Evolutionary conservation across 2,113 vertebrate species (phyloP).

Genomic region (Osmerus eperlanus): DNA sequence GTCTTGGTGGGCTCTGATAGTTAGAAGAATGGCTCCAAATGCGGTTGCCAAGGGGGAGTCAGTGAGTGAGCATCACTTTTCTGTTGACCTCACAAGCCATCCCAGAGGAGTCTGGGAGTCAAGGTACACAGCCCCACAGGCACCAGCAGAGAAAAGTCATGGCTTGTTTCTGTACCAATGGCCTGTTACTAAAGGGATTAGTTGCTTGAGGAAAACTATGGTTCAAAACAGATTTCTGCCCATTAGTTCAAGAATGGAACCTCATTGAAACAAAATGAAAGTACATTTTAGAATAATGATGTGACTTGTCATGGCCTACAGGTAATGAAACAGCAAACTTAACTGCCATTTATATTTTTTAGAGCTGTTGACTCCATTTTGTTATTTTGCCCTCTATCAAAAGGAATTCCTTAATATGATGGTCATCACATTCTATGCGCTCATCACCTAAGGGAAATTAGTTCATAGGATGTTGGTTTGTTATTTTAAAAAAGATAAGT

Average conservation of each 20-base stretch:
- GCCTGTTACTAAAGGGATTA: slow-evolving; percentile 24
- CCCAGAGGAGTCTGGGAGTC: slow-evolving; percentile 51
- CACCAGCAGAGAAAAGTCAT: slow-evolving; percentile 1
- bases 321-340: background rate
- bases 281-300: background rate
- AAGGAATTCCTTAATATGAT: background rate
- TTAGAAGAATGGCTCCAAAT: slow-evolving; percentile 21
- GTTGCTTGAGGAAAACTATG: too few relatives aligned
- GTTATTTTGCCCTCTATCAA: background rate
- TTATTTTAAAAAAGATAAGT: background rate
- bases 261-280: background rate
- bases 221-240: too few relatives aligned
- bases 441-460: background rate
- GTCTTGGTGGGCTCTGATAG: background rate
- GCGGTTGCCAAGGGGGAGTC: slow-evolving; percentile 49
- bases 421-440: background rate
- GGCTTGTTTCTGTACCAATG: slow-evolving; percentile 36
- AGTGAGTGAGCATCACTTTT: slow-evolving; percentile 38
- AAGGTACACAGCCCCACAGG: slow-evolving; percentile 49
- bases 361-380: background rate
- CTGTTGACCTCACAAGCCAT: slow-evolving; percentile 45
- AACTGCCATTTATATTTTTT: background rate
- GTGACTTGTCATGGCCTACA: background rate
- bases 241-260: too few relatives aligned
- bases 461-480: background rate